These are phyloP conservation scores for Chrysaora quinquecirrha DNA, from an alignment of 30 jellyfish, hydroid and myxozoan genomes.

Conservation along the genomic window DNA sequence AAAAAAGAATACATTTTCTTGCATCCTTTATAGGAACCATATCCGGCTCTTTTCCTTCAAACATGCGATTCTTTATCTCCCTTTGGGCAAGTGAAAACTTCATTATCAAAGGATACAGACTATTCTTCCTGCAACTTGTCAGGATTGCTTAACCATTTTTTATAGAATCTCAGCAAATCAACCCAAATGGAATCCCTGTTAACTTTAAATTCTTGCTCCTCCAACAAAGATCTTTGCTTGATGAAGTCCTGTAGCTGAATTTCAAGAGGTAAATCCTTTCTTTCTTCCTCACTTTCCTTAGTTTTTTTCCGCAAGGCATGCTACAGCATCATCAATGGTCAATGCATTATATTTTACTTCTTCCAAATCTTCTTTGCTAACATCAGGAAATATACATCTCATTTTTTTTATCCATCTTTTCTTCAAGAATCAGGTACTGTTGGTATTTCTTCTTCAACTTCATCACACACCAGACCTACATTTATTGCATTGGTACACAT, in stretches of 20 bases:
- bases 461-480: background rate
- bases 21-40: background rate
- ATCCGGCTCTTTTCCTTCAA: background rate
- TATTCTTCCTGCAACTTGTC: background rate
- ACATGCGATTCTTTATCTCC: background rate
- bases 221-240: background rate
- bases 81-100: background rate
- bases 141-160: background rate
- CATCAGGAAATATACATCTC: background rate
- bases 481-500: background rate
- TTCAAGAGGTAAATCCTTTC: background rate
- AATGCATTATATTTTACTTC: background rate
- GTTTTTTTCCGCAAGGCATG: background rate
- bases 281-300: background rate
- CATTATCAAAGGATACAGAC: background rate
- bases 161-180: background rate
- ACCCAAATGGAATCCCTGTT: background rate
- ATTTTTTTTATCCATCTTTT: background rate
- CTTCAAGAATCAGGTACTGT: background rate
- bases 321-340: background rate
- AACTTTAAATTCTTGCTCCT: too few species aligned
- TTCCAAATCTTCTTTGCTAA: background rate
- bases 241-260: background rate
- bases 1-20: background rate
- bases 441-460: background rate